Conservation (phyloP, 2,888 invertebrate species). For the Pseudanteris insignis region DNA sequence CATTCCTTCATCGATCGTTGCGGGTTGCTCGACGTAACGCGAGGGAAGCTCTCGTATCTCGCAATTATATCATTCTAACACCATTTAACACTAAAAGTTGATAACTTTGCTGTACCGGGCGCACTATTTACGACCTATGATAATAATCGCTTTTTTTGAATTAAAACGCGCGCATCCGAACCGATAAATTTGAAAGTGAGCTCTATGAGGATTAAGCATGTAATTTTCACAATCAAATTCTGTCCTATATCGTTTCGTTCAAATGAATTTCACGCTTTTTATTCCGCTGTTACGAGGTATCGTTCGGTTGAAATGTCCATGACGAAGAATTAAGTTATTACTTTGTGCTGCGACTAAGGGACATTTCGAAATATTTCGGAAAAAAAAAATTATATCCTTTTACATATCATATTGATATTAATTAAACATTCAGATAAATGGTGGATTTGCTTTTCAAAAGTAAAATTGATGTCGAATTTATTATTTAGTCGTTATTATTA, state of each 20-base stretch:
- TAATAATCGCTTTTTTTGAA: conserved; percentile 29
- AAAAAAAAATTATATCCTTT: too few relatives aligned
- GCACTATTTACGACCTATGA: conserved; percentile 23
- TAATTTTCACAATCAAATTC: conserved; percentile 11
- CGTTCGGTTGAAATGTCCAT: not conserved
- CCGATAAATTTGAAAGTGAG: conserved; percentile 12
- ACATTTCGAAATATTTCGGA: too few relatives aligned
- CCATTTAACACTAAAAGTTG: conserved; percentile 27
- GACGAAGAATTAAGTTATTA: not conserved
- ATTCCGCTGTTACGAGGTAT: not conserved
- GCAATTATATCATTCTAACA: conserved; percentile 22
- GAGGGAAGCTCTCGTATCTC: conserved; percentile 8
- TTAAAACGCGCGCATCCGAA: conserved; percentile 17
- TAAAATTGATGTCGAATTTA: too few relatives aligned
- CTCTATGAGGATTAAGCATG: conserved; percentile 6
- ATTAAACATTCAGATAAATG: too few relatives aligned
- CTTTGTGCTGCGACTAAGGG: too few relatives aligned
- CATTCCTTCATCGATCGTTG: too few relatives aligned
- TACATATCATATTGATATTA: too few relatives aligned
- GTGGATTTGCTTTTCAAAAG: too few relatives aligned
- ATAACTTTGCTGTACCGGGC: conserved; percentile 14
- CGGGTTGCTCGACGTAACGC: not conserved
- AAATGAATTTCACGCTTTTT: not conserved
- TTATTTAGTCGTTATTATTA: too few relatives aligned
- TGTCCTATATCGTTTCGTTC: conserved; percentile 2